Evolutionary conservation across 2,797 vertebrate genomes (phyloP), one percentile per base, ranked within the genome.

Genomic region (Aplochiton taeniatus): DNA sequence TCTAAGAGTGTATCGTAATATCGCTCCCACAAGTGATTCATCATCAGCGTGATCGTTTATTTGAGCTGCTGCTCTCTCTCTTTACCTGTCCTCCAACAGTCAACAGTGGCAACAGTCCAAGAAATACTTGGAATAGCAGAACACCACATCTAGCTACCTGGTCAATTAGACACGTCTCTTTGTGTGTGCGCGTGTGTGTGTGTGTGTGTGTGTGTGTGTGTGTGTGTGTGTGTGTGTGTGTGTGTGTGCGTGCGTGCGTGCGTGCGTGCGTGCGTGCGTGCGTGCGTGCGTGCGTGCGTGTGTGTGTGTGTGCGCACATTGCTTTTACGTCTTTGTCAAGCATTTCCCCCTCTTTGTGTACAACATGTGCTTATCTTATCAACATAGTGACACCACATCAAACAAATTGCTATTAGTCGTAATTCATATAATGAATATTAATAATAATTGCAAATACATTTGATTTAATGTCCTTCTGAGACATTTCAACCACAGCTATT

Each of bases 21-120:
- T 83, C 82, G 79, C 68, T 66, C 67, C 59, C 69, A 63, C 61
- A 49, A 42, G 69, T 76, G 68, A 83, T 88, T 83, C 65, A 80
- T 81, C 72, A 72, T 66, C 63, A 55, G 44, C 66, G 65, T 48
- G 13, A 65, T 58, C n/a, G 69, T 80, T 89, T 81, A 75, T 87
- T 83, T 82, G 19, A 65, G 70, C 69, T 79, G 31, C 56, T n/a
- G n/a, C 76, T 57, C 31, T 58, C 31, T 69, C 60, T 69, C 51
- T 60, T 58, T 63, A 19, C 69, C 65, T 74, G 58, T 49, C 7
- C 53, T 41, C 9, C 58, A 75, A 72, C 70, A 41, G 31, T 31
- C 31, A 31, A 31, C 31, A 31, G 31, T 31, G 31, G 31, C 31
- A 31, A 6, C 31, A 31, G 31, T 2, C 31, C 57, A 65, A 67